Evolutionary conservation across 1,140 invertebrate species (phyloP), one percentile per base, ranked within the genome.

Genomic region (Maconellicoccus hirsutus): DNA sequence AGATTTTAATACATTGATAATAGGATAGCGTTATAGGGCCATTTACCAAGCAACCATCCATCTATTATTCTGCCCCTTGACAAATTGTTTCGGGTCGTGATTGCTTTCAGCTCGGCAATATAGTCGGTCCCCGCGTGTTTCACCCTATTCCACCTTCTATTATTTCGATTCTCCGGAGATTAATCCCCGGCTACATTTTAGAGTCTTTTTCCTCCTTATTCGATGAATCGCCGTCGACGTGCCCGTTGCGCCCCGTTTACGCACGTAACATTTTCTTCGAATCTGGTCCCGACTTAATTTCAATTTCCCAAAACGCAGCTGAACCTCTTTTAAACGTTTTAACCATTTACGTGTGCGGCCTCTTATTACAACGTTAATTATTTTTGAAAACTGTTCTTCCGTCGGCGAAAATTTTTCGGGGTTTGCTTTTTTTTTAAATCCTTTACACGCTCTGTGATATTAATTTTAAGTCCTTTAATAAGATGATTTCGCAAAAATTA

Each of bases 1-100:
- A 66, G 61, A 66, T 66, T 66, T 66, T 66, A 66, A 66, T 66
- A 66, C 61, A 66, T 66, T 66, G 61, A 66, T 66, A 66, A 66
- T 66, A 66, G 61, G 61, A 26, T 26, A 66, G 61, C 61, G 61
- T 66, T 66, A 66, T 66, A 66, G 61, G 21, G 25, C 61, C 61
- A 66, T 66, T 66, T 66, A 66, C 61, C 61, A 22, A 66, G 61
- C 61, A 66, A 66, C 61, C 61, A 66, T 66, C 25, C 61, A 66
- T 66, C 61, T 66, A 66, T 66, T 66, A 66, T 66, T 66, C 61
- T 26, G 61, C 25, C 25, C 25, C 61, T 25, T 66, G 61, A 66
- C 61, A 66, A 66, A 66, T 66, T 66, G 61, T 66, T 66, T 66
- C 61, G 61, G 61, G 61, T 66, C 61, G 61, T 66, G 61, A 66